A percentile compares a stretch with the other conserved stretches of the same genome.
These are phyloP conservation scores for Torymus auratus DNA, from an alignment of 2,888 invertebrate genomes.

Conservation along the genomic window DNA sequence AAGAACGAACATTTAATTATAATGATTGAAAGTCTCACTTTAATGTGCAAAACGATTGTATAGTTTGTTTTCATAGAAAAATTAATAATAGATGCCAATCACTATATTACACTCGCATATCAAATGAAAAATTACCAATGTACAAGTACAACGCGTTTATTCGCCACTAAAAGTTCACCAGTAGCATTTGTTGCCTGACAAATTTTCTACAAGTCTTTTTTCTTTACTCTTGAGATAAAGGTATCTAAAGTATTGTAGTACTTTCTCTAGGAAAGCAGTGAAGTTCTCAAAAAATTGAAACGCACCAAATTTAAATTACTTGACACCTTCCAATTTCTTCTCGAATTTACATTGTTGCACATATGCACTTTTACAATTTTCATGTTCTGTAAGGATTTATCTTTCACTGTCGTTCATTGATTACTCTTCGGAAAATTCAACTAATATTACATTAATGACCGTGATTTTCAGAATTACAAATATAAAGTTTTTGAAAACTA, in stretches of 20 bases:
- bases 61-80: constrained; percentile 34
- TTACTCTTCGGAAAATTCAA: constrained; percentile 44
- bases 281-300: constrained; percentile 40
- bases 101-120: constrained; percentile 54
- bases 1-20: constrained; percentile 44
- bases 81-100: not conserved
- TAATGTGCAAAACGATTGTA: constrained; percentile 45
- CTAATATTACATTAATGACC: constrained; percentile 23
- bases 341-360: constrained; percentile 49
- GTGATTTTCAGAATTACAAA: constrained; percentile 40
- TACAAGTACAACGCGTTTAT: constrained; percentile 57
- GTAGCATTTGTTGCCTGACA: constrained; percentile 49
- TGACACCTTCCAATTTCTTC: constrained; percentile 45
- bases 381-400: constrained; percentile 36
- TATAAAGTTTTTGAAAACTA: constrained; percentile 44
- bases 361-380: constrained; percentile 40
- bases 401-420: constrained; percentile 46
- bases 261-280: constrained; percentile 48
- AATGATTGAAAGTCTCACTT: constrained; percentile 52
- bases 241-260: constrained; percentile 35
- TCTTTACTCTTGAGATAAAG: constrained; percentile 34
- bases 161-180: constrained; percentile 38
- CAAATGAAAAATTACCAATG: constrained; percentile 53
- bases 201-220: constrained; percentile 51
- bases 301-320: constrained; percentile 42